Percentiles rank a stretch among this genome's conserved stretches.
Evolutionary conservation across 1,140 invertebrate genomes (phyloP).

Genomic region (Calephelis nemesis): DNA sequence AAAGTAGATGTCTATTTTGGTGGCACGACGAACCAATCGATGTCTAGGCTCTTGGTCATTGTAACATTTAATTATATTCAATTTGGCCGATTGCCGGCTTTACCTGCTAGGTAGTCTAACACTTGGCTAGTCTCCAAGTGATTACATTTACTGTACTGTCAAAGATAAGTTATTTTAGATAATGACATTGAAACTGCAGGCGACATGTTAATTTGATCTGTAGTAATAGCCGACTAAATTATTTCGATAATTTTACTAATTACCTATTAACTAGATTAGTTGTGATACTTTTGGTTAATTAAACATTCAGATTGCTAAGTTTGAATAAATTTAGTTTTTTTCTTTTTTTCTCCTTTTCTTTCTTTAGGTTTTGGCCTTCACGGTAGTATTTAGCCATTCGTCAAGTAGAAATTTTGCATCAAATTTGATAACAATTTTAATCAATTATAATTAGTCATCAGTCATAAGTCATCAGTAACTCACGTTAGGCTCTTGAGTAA

Average conservation of each 20-base stretch:
- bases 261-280: too few species aligned
- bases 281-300: too few species aligned
- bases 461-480: too few species aligned
- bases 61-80: conserved; percentile 75
- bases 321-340: too few species aligned
- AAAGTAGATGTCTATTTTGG: conserved; percentile 49
- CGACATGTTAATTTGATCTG: conserved; percentile 6
- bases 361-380: too few species aligned
- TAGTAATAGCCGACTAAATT: not conserved
- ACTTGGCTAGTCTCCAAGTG: conserved; percentile 61
- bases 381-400: too few species aligned
- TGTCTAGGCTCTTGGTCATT: conserved; percentile 66
- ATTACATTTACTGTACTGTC: conserved; percentile 77
- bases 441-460: too few species aligned
- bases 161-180: conserved; percentile 79
- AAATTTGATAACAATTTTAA: too few species aligned
- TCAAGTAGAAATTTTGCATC: too few species aligned
- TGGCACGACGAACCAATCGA: conserved; percentile 48
- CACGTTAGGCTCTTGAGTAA: too few species aligned
- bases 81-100: conserved; percentile 71
- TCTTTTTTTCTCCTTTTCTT: too few species aligned
- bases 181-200: conserved; percentile 63
- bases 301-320: too few species aligned
- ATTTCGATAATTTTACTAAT: not conserved
- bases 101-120: conserved; percentile 72